These are phyloP conservation scores for Scalopus aquaticus DNA, from an alignment of 2,113 vertebrate species.

Conservation along the genomic window DNA sequence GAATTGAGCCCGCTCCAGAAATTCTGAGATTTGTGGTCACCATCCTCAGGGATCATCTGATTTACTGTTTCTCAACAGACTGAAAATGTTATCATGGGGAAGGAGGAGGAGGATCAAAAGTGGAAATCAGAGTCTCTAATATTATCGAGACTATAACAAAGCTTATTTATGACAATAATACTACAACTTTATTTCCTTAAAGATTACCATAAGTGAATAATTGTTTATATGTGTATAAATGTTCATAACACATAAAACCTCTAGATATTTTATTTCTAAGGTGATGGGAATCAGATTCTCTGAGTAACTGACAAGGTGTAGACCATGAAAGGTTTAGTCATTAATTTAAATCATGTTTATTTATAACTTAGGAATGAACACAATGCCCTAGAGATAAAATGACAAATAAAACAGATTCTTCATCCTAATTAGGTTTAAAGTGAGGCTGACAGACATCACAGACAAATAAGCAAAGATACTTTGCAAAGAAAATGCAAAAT, in stretches of 20 bases:
- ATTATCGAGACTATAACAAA: not conserved
- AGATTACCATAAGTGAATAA: not conserved
- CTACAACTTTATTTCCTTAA: not conserved
- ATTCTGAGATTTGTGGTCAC: constrained; percentile 54
- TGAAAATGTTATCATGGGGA: not conserved
- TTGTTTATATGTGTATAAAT: constrained; percentile 2
- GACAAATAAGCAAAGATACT: not conserved
- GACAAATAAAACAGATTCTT: not conserved
- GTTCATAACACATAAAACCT: not conserved
- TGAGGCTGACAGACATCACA: not conserved
- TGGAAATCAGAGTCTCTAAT: constrained; percentile 21
- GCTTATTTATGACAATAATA: not conserved
- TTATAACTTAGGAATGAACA: not conserved
- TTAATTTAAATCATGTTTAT: not conserved
- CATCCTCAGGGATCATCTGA: constrained; percentile 28
- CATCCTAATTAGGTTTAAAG: not conserved
- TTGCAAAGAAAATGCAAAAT: not conserved
- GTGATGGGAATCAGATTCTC: not conserved
- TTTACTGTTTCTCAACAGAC: constrained; percentile 46
- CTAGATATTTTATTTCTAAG: constrained; percentile 7
- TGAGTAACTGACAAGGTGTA: not conserved
- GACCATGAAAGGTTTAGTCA: not conserved
- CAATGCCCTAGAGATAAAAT: not conserved
- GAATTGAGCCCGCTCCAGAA: constrained; percentile 55
- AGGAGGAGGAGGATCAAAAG: not conserved